Evolutionary conservation across 2,113 vertebrate genomes (phyloP), one percentile per base, ranked within the genome.

Genomic region (Muntiacus muntjak): DNA sequence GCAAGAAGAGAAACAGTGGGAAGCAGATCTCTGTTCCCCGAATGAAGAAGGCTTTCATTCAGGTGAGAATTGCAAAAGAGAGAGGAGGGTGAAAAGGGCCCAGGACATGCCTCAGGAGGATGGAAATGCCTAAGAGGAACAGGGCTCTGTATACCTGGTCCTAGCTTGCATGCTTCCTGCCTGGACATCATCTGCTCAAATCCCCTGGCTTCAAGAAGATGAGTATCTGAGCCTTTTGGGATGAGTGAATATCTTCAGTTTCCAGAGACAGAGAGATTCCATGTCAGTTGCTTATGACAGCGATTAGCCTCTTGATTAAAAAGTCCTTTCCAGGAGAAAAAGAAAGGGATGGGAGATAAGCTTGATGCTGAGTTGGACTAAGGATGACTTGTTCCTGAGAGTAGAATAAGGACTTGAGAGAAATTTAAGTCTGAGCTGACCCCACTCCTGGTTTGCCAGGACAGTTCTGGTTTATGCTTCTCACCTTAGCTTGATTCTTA

Each of bases 1-100:
- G 43, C 58, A 78, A 74, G 85, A 89, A 74, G 93, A 90, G 47
- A n/a, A 82, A 47, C 92, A 45, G 54, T 57, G 50, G 89, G 86
- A 36, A 82, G n/a, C 33, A 25, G 67, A 30, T 23, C 50, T 89
- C 36, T 19, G 0, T 17, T 28, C 15, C 45, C 26, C 26, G 13
- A 26, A 45, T 2, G 54, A 54, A 86, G 28, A 62, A 71, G 47
- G 15, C 19, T 14, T 55, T 36, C 60, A 28, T 79, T 54, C 83
- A 71, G 96, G 97, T 98, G 92, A 97, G 94, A 71, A 36, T 12
- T 28, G 36, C 26, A 9, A 71, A 67, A 78, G 26, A 79, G 60
- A 89, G 16, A n/a, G 12, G 47, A n/a, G 54, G 50, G 25, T n/a
- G 10, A 40, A 12, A 40, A 47, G 26, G 54, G 11, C 17, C 21